Conservation (phyloP, 2,888 invertebrate species). For the Pegoplata infirma region DNA sequence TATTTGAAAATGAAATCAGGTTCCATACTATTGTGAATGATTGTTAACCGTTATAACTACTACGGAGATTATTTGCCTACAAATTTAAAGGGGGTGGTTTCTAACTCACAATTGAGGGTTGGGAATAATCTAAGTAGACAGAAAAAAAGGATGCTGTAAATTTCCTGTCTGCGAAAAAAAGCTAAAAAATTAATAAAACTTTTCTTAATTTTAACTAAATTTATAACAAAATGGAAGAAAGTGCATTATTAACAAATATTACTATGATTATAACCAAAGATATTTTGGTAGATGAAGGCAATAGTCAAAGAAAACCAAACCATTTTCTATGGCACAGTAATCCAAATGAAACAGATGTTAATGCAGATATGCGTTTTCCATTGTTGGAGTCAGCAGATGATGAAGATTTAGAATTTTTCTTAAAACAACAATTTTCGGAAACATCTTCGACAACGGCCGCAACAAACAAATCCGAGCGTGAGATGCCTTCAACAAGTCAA, state of each 20-base stretch:
- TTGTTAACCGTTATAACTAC: background rate
- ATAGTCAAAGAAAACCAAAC: constrained; percentile 55
- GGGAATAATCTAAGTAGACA: background rate
- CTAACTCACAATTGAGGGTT: background rate
- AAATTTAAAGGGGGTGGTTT: background rate
- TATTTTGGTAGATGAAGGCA: constrained; percentile 70
- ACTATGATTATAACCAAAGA: constrained; percentile 75
- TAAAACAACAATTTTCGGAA: constrained; percentile 52
- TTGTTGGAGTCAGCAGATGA: constrained; percentile 70
- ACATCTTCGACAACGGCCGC: no score
- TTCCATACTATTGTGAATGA: background rate
- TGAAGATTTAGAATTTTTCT: constrained; percentile 67
- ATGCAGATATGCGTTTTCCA: constrained; percentile 52
- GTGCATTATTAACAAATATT: constrained; percentile 74
- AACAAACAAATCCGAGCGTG: background rate
- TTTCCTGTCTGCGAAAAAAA: background rate
- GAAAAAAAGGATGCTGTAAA: background rate
- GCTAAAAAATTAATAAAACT: background rate
- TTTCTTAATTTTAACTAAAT: background rate
- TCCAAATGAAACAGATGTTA: constrained; percentile 15
- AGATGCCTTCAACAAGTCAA: constrained; percentile 4
- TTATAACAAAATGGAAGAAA: constrained; percentile 72
- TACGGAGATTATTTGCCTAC: background rate
- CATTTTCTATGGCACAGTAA: constrained; percentile 42
- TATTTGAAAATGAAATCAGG: no score